Evolutionary conservation across 2,113 vertebrate species (phyloP).

Genomic region (Sinocyclocheilus anophthalmus): DNA sequence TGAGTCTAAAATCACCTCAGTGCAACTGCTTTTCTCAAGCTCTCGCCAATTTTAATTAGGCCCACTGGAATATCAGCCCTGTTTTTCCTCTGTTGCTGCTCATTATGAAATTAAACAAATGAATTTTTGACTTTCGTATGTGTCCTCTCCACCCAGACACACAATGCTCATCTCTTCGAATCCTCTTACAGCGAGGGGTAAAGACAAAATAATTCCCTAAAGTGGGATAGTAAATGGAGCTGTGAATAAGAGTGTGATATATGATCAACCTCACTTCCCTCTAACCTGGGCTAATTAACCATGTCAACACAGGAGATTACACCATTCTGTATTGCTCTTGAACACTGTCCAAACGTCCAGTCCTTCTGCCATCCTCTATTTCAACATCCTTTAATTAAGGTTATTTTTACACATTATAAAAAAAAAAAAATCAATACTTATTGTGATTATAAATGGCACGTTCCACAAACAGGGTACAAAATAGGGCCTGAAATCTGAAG

Average conservation of each 20-base stretch:
- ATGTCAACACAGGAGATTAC: slow-evolving; percentile 64
- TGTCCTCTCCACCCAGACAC: slow-evolving; percentile 45
- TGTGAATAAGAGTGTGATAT: slow-evolving; percentile 60
- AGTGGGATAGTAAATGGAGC: slow-evolving; percentile 60
- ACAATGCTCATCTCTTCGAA: slow-evolving; percentile 53
- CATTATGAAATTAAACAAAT: slow-evolving; percentile 87
- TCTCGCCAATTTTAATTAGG: slow-evolving; percentile 93
- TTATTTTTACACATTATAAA: background rate
- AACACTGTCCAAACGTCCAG: slow-evolving; percentile 50
- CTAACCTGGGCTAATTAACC: slow-evolving; percentile 68
- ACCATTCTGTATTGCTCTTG: slow-evolving; percentile 58
- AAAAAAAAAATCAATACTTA: background rate
- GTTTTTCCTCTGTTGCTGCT: slow-evolving; percentile 84
- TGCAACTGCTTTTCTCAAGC: slow-evolving; percentile 77
- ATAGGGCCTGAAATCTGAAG: background rate
- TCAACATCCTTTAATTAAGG: slow-evolving; percentile 50
- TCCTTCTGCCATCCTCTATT: slow-evolving; percentile 29
- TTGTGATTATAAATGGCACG: background rate
- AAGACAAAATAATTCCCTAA: slow-evolving; percentile 64
- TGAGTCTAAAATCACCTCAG: slow-evolving; percentile 87
- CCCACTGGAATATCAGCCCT: slow-evolving; percentile 88
- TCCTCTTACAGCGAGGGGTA: slow-evolving; percentile 52
- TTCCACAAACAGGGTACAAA: background rate
- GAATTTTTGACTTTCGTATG: slow-evolving; percentile 76
- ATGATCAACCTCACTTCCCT: slow-evolving; percentile 63